Conservation (phyloP, 1,140 invertebrate genomes). For the Aphelinus certus region DNA sequence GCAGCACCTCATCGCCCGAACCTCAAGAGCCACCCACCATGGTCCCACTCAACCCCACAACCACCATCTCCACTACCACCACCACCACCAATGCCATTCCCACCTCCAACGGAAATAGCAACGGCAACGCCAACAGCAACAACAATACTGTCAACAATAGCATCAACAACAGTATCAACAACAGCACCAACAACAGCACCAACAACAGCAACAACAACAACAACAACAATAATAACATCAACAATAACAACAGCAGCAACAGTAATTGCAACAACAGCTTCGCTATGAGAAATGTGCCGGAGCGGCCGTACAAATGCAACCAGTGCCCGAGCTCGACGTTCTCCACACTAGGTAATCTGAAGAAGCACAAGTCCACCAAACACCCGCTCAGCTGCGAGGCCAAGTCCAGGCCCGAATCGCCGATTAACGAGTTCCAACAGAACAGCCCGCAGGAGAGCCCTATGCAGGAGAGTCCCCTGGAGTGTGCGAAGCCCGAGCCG, state of each 20-base stretch:
- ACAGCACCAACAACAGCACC: conserved; percentile 48
- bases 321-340: conserved; percentile 87
- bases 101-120: conserved; percentile 53
- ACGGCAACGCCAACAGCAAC: conserved; percentile 39
- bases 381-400: conserved; percentile 62
- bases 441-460: conserved; percentile 49
- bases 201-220: conserved; percentile 45
- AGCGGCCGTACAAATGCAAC: conserved; percentile 85
- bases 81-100: conserved; percentile 26
- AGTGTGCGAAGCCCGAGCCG: not conserved
- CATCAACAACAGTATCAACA: conserved; percentile 65
- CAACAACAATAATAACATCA: conserved; percentile 63
- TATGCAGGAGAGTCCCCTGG: conserved; percentile 1
- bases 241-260: conserved; percentile 52
- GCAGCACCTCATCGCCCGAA: conserved; percentile 56
- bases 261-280: conserved; percentile 46
- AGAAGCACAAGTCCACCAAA: conserved; percentile 79
- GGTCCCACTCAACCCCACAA: not conserved
- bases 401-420: conserved; percentile 55
- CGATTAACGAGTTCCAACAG: conserved; percentile 52
- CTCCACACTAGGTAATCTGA: conserved; percentile 81
- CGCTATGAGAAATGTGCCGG: conserved; percentile 77
- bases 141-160: conserved; percentile 52
- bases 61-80: too few species aligned
- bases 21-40: conserved; percentile 41